phyloP scores from a whole-genome alignment of 2,888 invertebrate species.

The Andrena praecox region DNA sequence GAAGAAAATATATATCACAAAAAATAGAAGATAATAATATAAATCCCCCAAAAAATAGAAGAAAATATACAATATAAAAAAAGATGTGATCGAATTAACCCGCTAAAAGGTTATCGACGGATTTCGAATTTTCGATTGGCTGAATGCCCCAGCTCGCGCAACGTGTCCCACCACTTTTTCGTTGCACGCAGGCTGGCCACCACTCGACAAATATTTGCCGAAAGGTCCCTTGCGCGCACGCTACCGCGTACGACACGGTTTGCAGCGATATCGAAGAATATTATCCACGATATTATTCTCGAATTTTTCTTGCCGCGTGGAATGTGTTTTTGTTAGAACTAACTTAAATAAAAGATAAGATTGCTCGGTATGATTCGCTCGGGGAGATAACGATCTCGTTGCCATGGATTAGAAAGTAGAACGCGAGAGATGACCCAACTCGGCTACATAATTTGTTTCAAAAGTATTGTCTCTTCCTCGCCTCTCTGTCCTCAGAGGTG shows the following conservation, averaged over 20 bases:
- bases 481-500: not conserved
- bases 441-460: constrained; percentile 3
- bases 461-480: constrained; percentile 1
- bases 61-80: too few relatives aligned
- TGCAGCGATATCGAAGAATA: not conserved
- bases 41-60: too few relatives aligned
- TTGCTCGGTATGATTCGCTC: not conserved
- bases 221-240: not conserved
- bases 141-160: not conserved
- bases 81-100: not conserved
- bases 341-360: constrained; percentile 11
- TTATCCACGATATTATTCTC: not conserved
- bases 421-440: not conserved
- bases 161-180: not conserved
- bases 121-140: constrained; percentile 1
- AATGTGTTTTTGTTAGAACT: not conserved
- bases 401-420: constrained; percentile 18
- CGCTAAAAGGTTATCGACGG: not conserved
- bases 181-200: not conserved
- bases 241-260: not conserved
- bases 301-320: not conserved
- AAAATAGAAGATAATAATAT: too few relatives aligned
- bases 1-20: too few relatives aligned
- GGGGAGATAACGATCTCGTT: not conserved
- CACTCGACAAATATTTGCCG: not conserved